Evolutionary conservation across 23 tunicate species (phyloP).

Genomic region (Trididemnum nubilum): DNA sequence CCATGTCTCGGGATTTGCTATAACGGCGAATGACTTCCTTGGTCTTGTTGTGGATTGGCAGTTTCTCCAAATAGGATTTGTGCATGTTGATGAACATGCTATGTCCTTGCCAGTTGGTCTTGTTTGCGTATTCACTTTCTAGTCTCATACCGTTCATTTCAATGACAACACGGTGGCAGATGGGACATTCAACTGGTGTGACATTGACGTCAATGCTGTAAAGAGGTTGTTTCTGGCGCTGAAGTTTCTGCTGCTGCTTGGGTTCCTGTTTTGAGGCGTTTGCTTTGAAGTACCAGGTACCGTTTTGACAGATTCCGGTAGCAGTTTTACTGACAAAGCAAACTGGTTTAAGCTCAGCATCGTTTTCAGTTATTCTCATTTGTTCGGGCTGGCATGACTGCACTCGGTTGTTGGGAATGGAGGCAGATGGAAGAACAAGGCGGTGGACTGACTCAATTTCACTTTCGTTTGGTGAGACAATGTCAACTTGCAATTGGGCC

Average conservation of each 20-base stretch:
- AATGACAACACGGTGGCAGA: slow-evolving; percentile 1
- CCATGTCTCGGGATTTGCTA: background rate
- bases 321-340: background rate
- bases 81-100: background rate
- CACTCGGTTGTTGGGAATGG: slow-evolving; percentile 7
- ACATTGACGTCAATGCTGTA: background rate
- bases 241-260: background rate
- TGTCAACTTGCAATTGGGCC: slow-evolving; percentile 23
- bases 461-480: background rate
- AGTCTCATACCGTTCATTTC: background rate
- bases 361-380: background rate
- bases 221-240: background rate
- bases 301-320: background rate
- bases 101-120: slow-evolving; percentile 6
- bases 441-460: background rate
- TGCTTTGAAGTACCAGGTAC: background rate
- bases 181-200: background rate
- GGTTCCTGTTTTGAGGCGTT: background rate
- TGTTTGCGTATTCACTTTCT: slow-evolving; percentile 7
- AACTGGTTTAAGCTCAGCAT: slow-evolving; percentile 5
- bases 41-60: slow-evolving; percentile 11
- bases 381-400: background rate
- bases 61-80: background rate
- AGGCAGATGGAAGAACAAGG: background rate
- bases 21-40: background rate